These are phyloP conservation scores for Euborellia annulipes DNA, from an alignment of 1,140 invertebrate genomes.

Conservation along the genomic window DNA sequence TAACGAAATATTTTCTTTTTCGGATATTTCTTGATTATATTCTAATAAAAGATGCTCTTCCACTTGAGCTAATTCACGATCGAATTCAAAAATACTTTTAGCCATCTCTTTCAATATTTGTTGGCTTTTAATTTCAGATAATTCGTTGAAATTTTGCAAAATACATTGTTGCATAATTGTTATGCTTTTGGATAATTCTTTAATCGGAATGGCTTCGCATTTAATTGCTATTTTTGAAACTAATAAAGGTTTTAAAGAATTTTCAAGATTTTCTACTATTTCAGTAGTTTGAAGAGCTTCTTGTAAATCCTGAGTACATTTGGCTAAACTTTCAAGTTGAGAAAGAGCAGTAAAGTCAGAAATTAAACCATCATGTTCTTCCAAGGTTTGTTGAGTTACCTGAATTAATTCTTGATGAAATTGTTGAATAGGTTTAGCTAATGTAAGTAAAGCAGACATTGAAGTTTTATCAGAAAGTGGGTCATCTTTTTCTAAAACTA, in stretches of 20 bases:
- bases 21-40: slow-evolving; percentile 3
- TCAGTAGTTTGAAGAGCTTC: slow-evolving; percentile 14
- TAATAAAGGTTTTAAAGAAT: too few species aligned
- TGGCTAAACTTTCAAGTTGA: slow-evolving; percentile 22
- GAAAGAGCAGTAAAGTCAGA: slow-evolving; percentile 11
- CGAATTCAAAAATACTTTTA: background rate
- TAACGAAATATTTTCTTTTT: slow-evolving; percentile 12
- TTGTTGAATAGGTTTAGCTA: slow-evolving; percentile 4
- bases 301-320: slow-evolving; percentile 30
- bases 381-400: slow-evolving; percentile 10
- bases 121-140: too few species aligned
- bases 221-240: background rate
- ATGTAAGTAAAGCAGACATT: slow-evolving; percentile 2
- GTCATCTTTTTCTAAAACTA: background rate
- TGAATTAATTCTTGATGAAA: slow-evolving; percentile 3
- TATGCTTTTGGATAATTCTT: slow-evolving; percentile 5
- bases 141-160: background rate
- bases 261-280: too few species aligned
- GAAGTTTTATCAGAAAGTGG: slow-evolving; percentile 1
- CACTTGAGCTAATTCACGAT: slow-evolving; percentile 1
- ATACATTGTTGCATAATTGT: slow-evolving; percentile 3
- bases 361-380: slow-evolving; percentile 8
- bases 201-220: slow-evolving; percentile 4
- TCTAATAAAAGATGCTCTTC: slow-evolving; percentile 4
- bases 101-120: slow-evolving; percentile 1